Percentiles rank a stretch among this genome's conserved stretches.
phyloP scores from a whole-genome alignment of 1,140 invertebrate species.

The Solenopsis invicta region DNA sequence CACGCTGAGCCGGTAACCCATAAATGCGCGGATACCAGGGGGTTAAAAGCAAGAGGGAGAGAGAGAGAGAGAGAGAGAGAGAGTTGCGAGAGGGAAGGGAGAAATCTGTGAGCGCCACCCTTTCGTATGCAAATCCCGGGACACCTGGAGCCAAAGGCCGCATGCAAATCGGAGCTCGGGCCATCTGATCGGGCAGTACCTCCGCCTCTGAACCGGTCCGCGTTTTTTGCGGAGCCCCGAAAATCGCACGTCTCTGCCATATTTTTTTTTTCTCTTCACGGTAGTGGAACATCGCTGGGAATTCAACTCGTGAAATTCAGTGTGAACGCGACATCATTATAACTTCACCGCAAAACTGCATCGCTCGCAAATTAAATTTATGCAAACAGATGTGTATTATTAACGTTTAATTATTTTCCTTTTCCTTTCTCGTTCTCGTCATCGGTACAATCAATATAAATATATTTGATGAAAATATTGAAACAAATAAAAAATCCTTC shows the following conservation, averaged over 20 bases:
- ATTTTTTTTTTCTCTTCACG: constrained; percentile 52
- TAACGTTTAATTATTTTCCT: background rate
- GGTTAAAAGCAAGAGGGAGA: constrained; percentile 63
- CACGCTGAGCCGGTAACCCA: constrained; percentile 82
- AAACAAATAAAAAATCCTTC: background rate
- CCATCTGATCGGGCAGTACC: constrained; percentile 74
- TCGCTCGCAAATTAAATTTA: constrained; percentile 3
- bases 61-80: constrained; percentile 54
- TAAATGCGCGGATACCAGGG: constrained; percentile 74
- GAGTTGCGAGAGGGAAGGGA: constrained; percentile 25
- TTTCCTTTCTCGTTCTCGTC: background rate
- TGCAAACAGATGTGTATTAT: background rate
- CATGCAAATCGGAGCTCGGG: constrained; percentile 83
- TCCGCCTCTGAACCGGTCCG: constrained; percentile 65
- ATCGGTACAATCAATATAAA: background rate
- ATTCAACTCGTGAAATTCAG: constrained; percentile 14
- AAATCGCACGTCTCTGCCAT: constrained; percentile 66
- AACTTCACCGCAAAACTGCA: background rate
- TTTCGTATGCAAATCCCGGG: constrained; percentile 85
- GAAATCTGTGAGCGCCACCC: constrained; percentile 80
- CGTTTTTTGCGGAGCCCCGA: constrained; percentile 72
- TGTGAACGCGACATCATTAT: constrained; percentile 2
- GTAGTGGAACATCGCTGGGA: background rate
- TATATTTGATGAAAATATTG: background rate
- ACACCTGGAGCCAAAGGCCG: constrained; percentile 85